Evolutionary conservation across 2,113 vertebrate genomes (phyloP).

Genomic region (Bettongia penicillata): DNA sequence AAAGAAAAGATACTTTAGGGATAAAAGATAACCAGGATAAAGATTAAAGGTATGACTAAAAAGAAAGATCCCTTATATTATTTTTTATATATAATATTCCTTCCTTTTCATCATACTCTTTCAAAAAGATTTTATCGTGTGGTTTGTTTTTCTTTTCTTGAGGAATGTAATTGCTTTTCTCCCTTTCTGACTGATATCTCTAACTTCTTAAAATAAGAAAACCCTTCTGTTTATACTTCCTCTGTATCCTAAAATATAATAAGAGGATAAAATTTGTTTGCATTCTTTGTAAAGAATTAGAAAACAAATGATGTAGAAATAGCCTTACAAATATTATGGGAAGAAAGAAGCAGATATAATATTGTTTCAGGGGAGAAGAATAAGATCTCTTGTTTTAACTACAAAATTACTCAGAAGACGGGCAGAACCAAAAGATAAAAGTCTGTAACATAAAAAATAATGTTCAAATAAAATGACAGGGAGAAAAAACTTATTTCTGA

Average conservation of each 20-base stretch:
- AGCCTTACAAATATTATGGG: neutral
- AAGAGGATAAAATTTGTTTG: slow-evolving; percentile 37
- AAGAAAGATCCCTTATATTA: neutral
- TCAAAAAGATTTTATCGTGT: neutral
- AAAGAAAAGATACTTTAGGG: neutral
- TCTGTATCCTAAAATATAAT: neutral
- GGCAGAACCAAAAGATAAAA: neutral
- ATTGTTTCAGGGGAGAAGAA: slow-evolving; percentile 12
- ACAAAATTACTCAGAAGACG: slow-evolving; percentile 19
- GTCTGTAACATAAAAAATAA: slow-evolving; percentile 22
- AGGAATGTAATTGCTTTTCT: neutral
- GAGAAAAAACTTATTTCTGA: neutral
- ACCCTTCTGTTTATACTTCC: neutral
- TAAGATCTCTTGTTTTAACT: slow-evolving; percentile 21
- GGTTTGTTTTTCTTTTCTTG: neutral
- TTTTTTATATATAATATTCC: neutral
- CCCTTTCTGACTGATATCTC: neutral
- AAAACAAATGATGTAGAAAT: neutral
- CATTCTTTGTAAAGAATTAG: neutral
- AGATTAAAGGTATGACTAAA: neutral
- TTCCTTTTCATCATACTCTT: neutral
- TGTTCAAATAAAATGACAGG: neutral
- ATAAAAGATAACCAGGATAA: neutral
- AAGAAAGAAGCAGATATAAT: neutral
- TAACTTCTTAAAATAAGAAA: neutral